Evolutionary conservation across 1,140 invertebrate genomes (phyloP).

Genomic region (Oedothorax gibbosus): DNA sequence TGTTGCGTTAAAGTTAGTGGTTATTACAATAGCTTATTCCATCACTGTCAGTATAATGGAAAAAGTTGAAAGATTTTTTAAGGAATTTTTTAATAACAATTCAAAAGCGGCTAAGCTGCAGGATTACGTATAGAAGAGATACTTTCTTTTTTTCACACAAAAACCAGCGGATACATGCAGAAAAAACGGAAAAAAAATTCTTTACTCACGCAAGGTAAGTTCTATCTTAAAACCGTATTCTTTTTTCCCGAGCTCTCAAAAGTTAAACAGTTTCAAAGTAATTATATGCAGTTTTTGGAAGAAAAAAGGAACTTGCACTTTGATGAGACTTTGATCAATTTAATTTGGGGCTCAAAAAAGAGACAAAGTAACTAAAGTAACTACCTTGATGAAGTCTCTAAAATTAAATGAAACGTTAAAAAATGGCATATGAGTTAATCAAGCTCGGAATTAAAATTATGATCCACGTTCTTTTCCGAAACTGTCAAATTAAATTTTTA

Average conservation of each 20-base stretch:
- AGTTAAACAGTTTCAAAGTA: slow-evolving; percentile 43
- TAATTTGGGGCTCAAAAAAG: slow-evolving; percentile 27
- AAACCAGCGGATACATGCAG: background rate
- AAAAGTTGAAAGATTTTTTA: slow-evolving; percentile 20
- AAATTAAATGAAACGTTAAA: background rate
- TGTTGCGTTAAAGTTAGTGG: slow-evolving; percentile 26
- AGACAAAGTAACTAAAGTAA: background rate
- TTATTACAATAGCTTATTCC: slow-evolving; percentile 50
- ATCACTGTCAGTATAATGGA: slow-evolving; percentile 42
- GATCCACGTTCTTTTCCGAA: too few relatives aligned
- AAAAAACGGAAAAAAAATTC: background rate
- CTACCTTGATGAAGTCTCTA: background rate
- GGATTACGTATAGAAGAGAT: slow-evolving; percentile 25
- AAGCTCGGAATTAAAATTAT: too few relatives aligned
- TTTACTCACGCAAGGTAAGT: slow-evolving; percentile 14
- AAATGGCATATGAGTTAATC: background rate
- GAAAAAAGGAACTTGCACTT: background rate
- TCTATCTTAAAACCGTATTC: slow-evolving; percentile 15
- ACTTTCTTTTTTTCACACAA: slow-evolving; percentile 24
- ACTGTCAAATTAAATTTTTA: too few relatives aligned
- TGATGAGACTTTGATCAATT: slow-evolving; percentile 37
- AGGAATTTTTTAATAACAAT: slow-evolving; percentile 38
- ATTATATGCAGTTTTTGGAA: slow-evolving; percentile 21
- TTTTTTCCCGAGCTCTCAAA: background rate
- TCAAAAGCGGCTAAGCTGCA: slow-evolving; percentile 10